Evolutionary conservation across 2,888 invertebrate genomes (phyloP), one percentile per base, ranked within the genome.

Genomic region (Amorpha juglandis): DNA sequence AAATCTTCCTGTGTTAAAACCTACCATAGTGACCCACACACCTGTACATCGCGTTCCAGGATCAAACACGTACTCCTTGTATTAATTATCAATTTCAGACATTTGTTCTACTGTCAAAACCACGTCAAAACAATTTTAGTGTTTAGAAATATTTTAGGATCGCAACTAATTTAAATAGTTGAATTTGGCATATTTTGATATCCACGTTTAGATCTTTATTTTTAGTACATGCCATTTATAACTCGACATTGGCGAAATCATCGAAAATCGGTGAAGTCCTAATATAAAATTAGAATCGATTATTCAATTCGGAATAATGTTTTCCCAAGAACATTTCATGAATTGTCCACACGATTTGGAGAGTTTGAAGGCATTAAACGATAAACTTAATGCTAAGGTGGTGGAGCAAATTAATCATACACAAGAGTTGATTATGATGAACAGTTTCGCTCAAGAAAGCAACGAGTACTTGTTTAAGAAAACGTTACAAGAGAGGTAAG

Each of bases 351-450:
- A 72, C 42, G 78, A 74, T 0, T 63, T 87, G 3, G 77, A 83
- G 0, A 68, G 75, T 14, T 68, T 92, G 0, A 82, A 82, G 50
- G 70, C 63, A 0, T 38, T 82, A 6, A 89, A 80, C 45, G 88
- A 90, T 19, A 78, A 69, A 12, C 71, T 93, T 0, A 91, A 83
- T 63, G 79, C 81, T 0, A 80, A 83, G 68, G 92, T 89, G 0
- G 77, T 90, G 50, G 88, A 87, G 27, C 88, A 87, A 63, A 74
- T 92, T 6, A 90, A 85, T 63, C 83, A 84, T 8, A 85, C 82
- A 1, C 89, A 92, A 64, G 90, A 92, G 68, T 69, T 92, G 70
- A 81, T 88, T 47, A 84, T 90, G 86, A 75, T 92, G 45, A 90
- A 88, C 53, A 83, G 78, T 58, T 91, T 89, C 65, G 84, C 88